Evolutionary conservation across 2,113 vertebrate genomes (phyloP).

Genomic region (Ifrita kowaldi): DNA sequence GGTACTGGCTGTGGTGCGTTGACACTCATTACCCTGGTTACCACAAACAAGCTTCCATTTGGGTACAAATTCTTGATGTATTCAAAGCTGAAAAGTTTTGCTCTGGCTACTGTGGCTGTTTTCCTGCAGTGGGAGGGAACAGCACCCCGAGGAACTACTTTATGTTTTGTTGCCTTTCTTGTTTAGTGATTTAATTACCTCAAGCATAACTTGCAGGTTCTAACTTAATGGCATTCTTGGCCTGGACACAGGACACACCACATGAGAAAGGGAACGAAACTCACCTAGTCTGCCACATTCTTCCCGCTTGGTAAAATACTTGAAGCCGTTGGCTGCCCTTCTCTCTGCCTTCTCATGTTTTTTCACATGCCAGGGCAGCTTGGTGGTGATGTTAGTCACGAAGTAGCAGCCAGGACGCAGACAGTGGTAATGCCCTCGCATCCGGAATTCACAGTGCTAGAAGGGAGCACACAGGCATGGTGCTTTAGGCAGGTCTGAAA

Average conservation of each 20-base stretch:
- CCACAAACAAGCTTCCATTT: slow-evolving; percentile 61
- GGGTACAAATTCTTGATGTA: slow-evolving; percentile 74
- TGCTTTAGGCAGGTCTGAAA: background rate
- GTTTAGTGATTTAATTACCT: background rate
- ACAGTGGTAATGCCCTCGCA: slow-evolving; percentile 98
- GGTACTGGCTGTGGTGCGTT: slow-evolving; percentile 66
- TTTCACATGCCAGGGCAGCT: slow-evolving; percentile 97
- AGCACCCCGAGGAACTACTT: background rate
- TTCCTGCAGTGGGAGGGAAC: background rate
- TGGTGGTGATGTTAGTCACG: slow-evolving; percentile 99
- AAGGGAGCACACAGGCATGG: background rate
- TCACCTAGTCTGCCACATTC: slow-evolving; percentile 93
- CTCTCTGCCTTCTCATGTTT: slow-evolving; percentile 98
- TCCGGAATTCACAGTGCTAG: slow-evolving; percentile 97
- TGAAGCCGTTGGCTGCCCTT: slow-evolving; percentile 95
- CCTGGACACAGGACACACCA: background rate
- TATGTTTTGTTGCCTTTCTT: background rate
- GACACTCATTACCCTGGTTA: slow-evolving; percentile 81
- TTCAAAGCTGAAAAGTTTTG: slow-evolving; percentile 48
- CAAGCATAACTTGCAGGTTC: background rate
- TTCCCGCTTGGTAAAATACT: slow-evolving; percentile 97
- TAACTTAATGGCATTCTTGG: background rate
- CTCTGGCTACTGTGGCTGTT: background rate
- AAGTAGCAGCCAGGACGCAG: slow-evolving; percentile 92
- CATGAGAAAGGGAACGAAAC: background rate